Evolutionary conservation across 2,888 invertebrate genomes (phyloP).

Genomic region (Meiosimyza decipiens): DNA sequence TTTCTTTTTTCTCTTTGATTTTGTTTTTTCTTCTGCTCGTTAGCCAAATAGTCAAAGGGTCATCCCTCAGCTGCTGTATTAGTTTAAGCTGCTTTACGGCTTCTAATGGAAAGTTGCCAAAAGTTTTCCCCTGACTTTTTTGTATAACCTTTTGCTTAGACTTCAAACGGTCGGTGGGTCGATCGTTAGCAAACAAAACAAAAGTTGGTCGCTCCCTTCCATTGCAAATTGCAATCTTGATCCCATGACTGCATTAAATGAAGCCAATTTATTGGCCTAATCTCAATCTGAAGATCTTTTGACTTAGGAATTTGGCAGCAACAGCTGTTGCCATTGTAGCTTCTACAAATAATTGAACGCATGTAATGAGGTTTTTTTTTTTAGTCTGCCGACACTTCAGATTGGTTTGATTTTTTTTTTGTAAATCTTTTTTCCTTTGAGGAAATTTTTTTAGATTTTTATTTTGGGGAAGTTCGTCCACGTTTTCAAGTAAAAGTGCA

Average conservation of each 20-base stretch:
- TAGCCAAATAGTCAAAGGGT: slow-evolving; percentile 12
- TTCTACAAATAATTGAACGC: slow-evolving; percentile 35
- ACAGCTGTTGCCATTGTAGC: neutral
- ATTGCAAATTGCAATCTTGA: slow-evolving; percentile 31
- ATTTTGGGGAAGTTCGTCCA: slow-evolving; percentile 50
- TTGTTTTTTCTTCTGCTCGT: slow-evolving; percentile 22
- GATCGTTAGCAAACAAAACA: neutral
- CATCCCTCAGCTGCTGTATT: neutral
- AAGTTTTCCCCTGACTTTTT: too few relatives aligned
- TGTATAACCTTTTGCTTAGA: too few relatives aligned
- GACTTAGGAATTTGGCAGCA: slow-evolving; percentile 15
- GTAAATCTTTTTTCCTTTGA: neutral
- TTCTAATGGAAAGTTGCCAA: neutral
- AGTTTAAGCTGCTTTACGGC: too few relatives aligned
- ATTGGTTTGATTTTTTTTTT: slow-evolving; percentile 16
- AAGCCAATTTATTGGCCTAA: slow-evolving; percentile 21
- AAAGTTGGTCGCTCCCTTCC: neutral
- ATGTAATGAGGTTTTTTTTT: slow-evolving; percentile 35
- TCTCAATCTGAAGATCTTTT: slow-evolving; percentile 18
- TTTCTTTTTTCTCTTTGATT: too few relatives aligned
- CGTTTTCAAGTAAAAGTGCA: slow-evolving; percentile 64
- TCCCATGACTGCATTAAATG: slow-evolving; percentile 34
- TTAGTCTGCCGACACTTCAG: neutral
- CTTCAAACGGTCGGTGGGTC: slow-evolving; percentile 3
- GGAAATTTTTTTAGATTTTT: neutral